A percentile compares a stretch with the other conserved stretches of the same genome.
Conservation (phyloP, 2,888 invertebrate species). For the Ennomos quercinarius region DNA sequence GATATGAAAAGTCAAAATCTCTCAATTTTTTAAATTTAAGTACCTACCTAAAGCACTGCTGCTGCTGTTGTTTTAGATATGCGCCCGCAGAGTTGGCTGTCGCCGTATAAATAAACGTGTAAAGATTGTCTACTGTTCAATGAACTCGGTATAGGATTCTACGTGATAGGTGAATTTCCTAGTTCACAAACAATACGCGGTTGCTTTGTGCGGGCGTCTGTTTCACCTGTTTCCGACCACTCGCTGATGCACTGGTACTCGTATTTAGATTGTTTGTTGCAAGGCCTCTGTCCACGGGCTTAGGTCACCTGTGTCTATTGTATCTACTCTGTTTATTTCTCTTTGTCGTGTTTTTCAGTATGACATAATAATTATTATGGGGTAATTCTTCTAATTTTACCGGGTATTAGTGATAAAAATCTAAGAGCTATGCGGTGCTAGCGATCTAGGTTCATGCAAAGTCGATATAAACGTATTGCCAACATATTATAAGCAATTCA, state of each 20-base stretch:
- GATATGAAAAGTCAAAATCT: too few species aligned
- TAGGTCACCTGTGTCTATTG: conserved; percentile 3
- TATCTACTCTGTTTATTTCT: conserved; percentile 9
- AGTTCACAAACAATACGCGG: conserved; percentile 38
- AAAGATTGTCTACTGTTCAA: conserved; percentile 10
- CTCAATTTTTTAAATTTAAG: too few species aligned
- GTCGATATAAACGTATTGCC: too few species aligned
- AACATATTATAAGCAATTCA: too few species aligned
- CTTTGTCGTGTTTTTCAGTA: too few species aligned
- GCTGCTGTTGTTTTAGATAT: too few species aligned
- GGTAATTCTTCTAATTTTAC: too few species aligned
- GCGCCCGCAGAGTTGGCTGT: neutral
- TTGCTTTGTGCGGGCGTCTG: conserved; percentile 37
- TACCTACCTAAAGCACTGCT: too few species aligned
- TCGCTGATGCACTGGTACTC: conserved; percentile 28
- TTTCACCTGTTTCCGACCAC: conserved; percentile 36
- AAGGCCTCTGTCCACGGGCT: conserved; percentile 9
- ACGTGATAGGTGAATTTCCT: conserved; percentile 35
- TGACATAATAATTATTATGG: too few species aligned
- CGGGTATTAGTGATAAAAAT: too few species aligned
- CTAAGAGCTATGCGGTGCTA: too few species aligned
- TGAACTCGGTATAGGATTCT: conserved; percentile 9
- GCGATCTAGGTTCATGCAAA: too few species aligned
- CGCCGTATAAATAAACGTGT: neutral
- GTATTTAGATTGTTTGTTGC: conserved; percentile 22